Evolutionary conservation across 2,113 vertebrate genomes (phyloP).

Genomic region (Cochlearius cochlearius): DNA sequence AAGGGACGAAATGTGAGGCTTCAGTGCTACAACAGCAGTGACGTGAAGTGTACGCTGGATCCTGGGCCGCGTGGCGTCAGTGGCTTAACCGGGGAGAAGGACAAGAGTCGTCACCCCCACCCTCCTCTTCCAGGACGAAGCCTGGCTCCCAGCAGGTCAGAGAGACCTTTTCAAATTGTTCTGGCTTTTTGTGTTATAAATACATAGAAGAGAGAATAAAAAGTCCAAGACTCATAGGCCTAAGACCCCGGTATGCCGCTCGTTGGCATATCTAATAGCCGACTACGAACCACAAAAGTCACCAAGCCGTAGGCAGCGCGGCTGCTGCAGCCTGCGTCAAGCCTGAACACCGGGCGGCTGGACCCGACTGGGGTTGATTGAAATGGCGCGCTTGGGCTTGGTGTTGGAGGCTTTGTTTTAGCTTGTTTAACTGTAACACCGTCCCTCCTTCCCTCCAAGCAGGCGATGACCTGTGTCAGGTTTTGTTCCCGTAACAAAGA

Average conservation of each 20-base stretch:
- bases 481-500: neutral
- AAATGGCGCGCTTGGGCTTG: neutral
- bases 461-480: neutral
- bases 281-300: neutral
- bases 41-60: fast-evolving
- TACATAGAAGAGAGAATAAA: neutral
- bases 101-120: neutral
- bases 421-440: neutral
- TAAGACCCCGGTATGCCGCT: neutral
- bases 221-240: fast-evolving
- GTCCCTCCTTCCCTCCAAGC: neutral
- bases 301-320: fast-evolving
- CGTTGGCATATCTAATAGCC: fast-evolving
- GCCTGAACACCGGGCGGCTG: fast-evolving
- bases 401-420: neutral
- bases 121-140: neutral
- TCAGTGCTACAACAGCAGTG: neutral
- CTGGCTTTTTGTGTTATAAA: neutral
- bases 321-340: neutral
- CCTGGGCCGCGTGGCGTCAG: neutral
- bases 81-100: neutral
- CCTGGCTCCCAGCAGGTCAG: neutral
- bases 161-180: neutral
- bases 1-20: neutral
- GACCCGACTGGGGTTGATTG: neutral